Base-by-base conservation (phyloP, 2,888 invertebrate species). In the Lepidonotus clava region DNA sequence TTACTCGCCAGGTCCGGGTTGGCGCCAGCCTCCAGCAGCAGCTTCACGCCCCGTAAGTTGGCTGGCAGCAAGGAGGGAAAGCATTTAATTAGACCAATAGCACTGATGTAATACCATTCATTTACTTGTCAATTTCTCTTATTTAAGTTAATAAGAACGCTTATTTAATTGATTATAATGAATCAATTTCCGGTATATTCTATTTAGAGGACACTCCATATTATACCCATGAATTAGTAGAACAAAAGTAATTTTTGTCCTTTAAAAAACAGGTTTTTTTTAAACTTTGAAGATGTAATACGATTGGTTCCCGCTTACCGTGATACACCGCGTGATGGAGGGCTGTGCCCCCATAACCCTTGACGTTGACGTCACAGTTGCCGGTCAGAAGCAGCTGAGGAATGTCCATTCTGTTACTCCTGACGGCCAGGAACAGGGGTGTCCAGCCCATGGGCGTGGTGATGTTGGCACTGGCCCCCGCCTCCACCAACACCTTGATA, bases 1-100 rank as follows among this genome's bases (percentile, higher is more conserved):
- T 41, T 34, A 87, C 77, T 83, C 90, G 89, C 14, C 90, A 90
- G 40, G 38, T 92, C 90, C 0, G 90, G 90, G 83, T 91, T 84
- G 1, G 92, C 92, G 0, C 92, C 92, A 24, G 90, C 90, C 32
- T 91, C 90, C 71, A 92, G 56, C 21, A 92, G 86, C 51, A 91
- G 84, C 51, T 88, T 51, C 1, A 90, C 88, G 40, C 91, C 86
- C 4, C 89, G 88, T 4, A 67, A 67, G 87, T 89, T 85, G 71
- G 90, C 92, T 92, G 90, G 76, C n/a, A n/a, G n/a, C n/a, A n/a
- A n/a, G n/a, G n/a, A n/a, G n/a, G n/a, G n/a, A n/a, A n/a, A n/a
- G n/a, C n/a, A n/a, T n/a, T n/a, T n/a, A n/a, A n/a, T n/a, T n/a
- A n/a, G n/a, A n/a, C n/a, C n/a, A n/a, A n/a, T n/a, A n/a, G n/a